These are phyloP conservation scores for Melangyna quadrimaculata DNA, from an alignment of 2,888 invertebrate genomes.

Conservation along the genomic window DNA sequence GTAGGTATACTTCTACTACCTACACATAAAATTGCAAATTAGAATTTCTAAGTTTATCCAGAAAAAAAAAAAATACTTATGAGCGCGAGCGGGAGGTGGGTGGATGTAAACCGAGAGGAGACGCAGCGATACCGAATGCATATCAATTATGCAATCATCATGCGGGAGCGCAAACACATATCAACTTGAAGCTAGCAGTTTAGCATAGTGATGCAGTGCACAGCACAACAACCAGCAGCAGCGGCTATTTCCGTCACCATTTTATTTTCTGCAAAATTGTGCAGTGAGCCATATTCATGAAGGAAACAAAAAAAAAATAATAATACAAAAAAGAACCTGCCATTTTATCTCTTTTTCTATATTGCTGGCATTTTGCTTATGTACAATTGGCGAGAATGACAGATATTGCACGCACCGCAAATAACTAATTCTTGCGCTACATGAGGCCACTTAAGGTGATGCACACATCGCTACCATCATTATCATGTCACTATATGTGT, in stretches of 20 bases:
- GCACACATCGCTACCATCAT: conserved; percentile 22
- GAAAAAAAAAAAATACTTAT: background rate
- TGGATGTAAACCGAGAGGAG: conserved; percentile 27
- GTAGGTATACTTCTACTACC: conserved; percentile 4
- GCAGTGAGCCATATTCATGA: conserved; percentile 57
- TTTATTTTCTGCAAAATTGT: conserved; percentile 49
- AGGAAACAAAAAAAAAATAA: background rate
- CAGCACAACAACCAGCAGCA: too few relatives aligned
- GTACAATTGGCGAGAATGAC: conserved; percentile 38
- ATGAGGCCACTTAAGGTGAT: conserved; percentile 65
- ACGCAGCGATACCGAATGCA: conserved; percentile 59
- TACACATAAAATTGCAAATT: conserved; percentile 52
- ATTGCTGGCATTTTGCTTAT: background rate
- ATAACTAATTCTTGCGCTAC: conserved; percentile 49
- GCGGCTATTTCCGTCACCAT: conserved; percentile 71
- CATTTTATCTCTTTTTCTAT: conserved; percentile 25
- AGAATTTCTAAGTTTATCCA: conserved; percentile 68
- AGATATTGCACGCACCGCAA: conserved; percentile 51
- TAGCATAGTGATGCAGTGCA: conserved; percentile 22
- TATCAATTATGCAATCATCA: conserved; percentile 71
- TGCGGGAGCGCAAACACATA: conserved; percentile 55
- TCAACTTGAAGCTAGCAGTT: conserved; percentile 10
- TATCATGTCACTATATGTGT: background rate
- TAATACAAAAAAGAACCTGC: conserved; percentile 19
- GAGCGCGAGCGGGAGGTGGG: background rate